Evolutionary conservation across 37 sponge, comb jelly and placozoan species (phyloP).

Genomic region (Hexactinellida sp.): DNA sequence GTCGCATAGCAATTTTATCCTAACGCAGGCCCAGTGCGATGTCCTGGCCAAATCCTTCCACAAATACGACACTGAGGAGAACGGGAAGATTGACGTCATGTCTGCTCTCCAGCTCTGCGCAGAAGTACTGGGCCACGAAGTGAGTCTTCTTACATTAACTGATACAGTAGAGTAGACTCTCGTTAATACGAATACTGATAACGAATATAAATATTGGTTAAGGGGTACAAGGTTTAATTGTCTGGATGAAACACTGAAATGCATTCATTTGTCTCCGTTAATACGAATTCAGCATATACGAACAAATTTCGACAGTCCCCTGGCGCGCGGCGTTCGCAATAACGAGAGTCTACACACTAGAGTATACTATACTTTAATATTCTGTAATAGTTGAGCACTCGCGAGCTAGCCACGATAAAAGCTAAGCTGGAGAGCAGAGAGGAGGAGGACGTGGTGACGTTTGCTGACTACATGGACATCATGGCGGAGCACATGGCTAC

Average conservation of each 20-base stretch:
- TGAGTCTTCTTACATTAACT: not conserved
- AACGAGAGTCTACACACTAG: no score
- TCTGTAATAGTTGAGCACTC: not conserved
- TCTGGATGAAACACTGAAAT: no score
- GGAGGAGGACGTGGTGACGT: slow-evolving; percentile 37
- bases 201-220: no score
- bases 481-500: slow-evolving; percentile 62
- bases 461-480: slow-evolving; percentile 78
- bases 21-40: slow-evolving; percentile 4
- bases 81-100: slow-evolving; percentile 50
- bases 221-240: no score
- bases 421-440: not conserved
- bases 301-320: no score
- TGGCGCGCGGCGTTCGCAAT: no score
- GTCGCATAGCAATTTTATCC: slow-evolving; percentile 4
- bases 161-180: not conserved
- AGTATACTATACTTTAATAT: no score
- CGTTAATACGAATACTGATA: no score
- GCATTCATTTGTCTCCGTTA: no score
- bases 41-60: slow-evolving; percentile 85
- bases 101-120: not conserved
- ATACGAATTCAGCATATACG: no score
- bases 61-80: slow-evolving; percentile 69
- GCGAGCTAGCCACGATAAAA: not conserved
- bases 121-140: not conserved